Evolutionary conservation across 2,888 invertebrate species (phyloP).

Genomic region (Halictus quadricinctus): DNA sequence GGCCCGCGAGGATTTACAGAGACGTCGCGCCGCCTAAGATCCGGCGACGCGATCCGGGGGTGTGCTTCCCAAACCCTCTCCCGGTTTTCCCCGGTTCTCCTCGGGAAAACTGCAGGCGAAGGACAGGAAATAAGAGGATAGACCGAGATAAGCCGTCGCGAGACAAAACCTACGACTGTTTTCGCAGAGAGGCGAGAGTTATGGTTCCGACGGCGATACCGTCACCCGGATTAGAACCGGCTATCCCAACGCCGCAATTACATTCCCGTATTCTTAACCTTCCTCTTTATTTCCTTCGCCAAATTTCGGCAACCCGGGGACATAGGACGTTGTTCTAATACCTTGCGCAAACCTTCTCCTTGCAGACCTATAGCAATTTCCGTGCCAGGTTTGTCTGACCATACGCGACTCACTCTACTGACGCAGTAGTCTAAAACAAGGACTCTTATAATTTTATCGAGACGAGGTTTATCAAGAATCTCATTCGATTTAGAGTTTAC

Average conservation of each 20-base stretch:
- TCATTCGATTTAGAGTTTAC: not conserved
- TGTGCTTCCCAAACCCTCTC: constrained; percentile 1
- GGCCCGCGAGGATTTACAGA: constrained; percentile 44
- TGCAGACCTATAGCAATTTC: too few species aligned
- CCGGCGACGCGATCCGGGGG: constrained; percentile 30
- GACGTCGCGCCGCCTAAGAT: constrained; percentile 40
- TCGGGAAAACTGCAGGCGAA: constrained; percentile 32
- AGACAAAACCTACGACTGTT: constrained; percentile 47
- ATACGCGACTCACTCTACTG: not conserved
- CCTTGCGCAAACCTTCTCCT: not conserved
- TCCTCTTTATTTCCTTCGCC: not conserved
- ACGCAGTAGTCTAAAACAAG: not conserved
- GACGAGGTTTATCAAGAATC: not conserved
- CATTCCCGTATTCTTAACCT: not conserved
- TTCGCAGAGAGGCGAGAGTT: constrained; percentile 53
- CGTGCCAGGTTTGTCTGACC: not conserved
- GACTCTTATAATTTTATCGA: not conserved
- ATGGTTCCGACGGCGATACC: constrained; percentile 38
- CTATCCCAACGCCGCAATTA: constrained; percentile 37
- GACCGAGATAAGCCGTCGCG: constrained; percentile 52
- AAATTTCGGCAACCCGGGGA: not conserved
- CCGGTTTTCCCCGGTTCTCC: constrained; percentile 23
- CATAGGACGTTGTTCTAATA: not conserved
- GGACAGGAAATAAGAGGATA: constrained; percentile 23
- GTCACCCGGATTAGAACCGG: constrained; percentile 49